Percentiles rank a stretch among this genome's conserved stretches.
Conservation (phyloP, 2,888 invertebrate species). For the Calliphora vomitoria region DNA sequence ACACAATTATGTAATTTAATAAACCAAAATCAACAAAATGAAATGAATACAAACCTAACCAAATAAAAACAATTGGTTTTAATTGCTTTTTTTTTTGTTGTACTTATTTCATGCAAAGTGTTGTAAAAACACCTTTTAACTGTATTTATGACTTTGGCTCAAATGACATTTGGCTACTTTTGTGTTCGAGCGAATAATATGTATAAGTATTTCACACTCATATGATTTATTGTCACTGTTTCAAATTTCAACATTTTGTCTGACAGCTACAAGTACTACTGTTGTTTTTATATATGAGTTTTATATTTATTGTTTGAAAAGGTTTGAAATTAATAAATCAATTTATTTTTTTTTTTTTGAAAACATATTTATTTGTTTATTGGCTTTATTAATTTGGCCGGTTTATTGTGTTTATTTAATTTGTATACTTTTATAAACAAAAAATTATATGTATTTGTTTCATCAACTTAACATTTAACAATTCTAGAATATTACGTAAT, state of each 20-base stretch:
- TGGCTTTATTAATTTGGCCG: neutral
- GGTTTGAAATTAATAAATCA: neutral
- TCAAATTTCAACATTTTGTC: conserved; percentile 22
- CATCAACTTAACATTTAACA: neutral
- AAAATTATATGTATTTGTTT: neutral
- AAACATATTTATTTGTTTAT: neutral
- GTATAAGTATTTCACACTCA: neutral
- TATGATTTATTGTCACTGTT: conserved; percentile 43
- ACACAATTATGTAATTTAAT: conserved; percentile 29
- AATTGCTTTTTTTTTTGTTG: neutral
- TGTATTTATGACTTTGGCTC: conserved; percentile 8
- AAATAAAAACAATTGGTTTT: neutral
- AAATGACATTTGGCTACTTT: conserved; percentile 11
- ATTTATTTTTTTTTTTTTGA: neutral
- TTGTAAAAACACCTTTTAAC: conserved; percentile 17
- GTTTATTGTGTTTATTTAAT: neutral
- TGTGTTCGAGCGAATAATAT: neutral
- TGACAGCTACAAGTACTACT: conserved; percentile 53
- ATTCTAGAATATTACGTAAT: neutral
- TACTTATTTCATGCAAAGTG: neutral
- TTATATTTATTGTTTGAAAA: neutral
- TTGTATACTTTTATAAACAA: neutral
- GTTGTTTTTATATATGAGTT: neutral
- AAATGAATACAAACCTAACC: neutral
- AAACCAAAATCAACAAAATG: neutral